These are phyloP conservation scores for Dromiciops gliroides DNA, from an alignment of 2,113 vertebrate species.

Conservation along the genomic window DNA sequence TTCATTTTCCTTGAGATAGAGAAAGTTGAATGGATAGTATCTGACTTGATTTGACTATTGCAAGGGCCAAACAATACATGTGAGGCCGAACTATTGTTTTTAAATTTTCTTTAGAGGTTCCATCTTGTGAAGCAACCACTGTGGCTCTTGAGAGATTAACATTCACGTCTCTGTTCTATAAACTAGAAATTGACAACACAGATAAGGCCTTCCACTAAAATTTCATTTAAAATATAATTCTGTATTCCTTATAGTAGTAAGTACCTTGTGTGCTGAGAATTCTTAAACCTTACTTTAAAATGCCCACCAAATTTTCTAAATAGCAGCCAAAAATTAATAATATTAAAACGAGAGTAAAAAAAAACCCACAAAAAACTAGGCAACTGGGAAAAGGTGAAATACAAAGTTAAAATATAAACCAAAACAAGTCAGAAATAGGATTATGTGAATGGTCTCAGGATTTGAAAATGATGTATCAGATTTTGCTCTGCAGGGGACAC, in stretches of 20 bases:
- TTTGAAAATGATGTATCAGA: constrained; percentile 45
- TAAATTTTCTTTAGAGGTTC: constrained; percentile 35
- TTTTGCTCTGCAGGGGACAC: constrained; percentile 25
- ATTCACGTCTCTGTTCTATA: constrained; percentile 29
- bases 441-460: constrained; percentile 18
- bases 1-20: background rate
- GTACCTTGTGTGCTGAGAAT: background rate
- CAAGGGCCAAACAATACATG: background rate
- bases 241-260: constrained; percentile 25
- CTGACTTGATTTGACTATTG: background rate
- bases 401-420: constrained; percentile 11
- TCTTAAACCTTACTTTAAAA: background rate
- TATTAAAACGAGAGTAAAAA: background rate
- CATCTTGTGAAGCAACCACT: constrained; percentile 7
- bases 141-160: background rate
- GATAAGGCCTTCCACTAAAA: constrained; percentile 3
- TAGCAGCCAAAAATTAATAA: constrained; percentile 49
- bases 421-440: constrained; percentile 34
- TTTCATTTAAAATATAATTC: constrained; percentile 41
- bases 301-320: constrained; percentile 11
- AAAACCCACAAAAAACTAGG: constrained; percentile 26
- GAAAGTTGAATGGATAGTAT: background rate
- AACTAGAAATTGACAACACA: constrained; percentile 1
- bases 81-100: background rate
- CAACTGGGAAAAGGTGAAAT: constrained; percentile 55